Base-by-base conservation (phyloP, 2,113 vertebrate species). In the Notarius quadriscutis region DNA sequence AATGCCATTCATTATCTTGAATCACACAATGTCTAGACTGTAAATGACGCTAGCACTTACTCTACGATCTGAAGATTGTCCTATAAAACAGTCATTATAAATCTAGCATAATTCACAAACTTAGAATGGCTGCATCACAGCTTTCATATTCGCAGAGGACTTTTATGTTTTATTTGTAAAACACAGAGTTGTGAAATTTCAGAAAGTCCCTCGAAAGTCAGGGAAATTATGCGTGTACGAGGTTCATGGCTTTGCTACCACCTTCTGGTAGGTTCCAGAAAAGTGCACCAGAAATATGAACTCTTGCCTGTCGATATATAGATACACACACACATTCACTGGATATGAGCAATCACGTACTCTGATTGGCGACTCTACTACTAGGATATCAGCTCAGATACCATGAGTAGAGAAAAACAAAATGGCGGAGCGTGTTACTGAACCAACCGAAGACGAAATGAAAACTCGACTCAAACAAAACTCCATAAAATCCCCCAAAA, bases 21-120 rank as follows among this genome's bases (percentile, higher is more conserved):
- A 89, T 84, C 84, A 62, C 78, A 63, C 57, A n/a, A 63, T 72
- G 87, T 91, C 88, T 89, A 91, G 88, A 91, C 90, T 80, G 79
- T 88, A 77, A 87, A 88, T 89, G 81, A 86, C 77, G 58, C 14
- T 25, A 62, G 79, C 18, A 53, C 86, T 74, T 87, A 65, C 48
- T 65, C 50, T n/a, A 57, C 81, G 41, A 86, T 77, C 80, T 77
- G 58, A 86, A 87, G 81, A 77, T 55, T 86, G 83, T 65, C 58
- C 63, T 74, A 86, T 86, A 85, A 88, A 88, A 88, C 86, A 82
- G 75, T 75, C 6, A 85, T 87, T 91, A 86, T 82, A 86, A 82
- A 84, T 84, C 83, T 69, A 77, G 41, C 50, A 78, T 80, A 88
- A 91, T 89, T 88, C 88, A 80, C 71, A 79, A 84, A 77, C 81